phyloP scores from a whole-genome alignment of 2,888 invertebrate species.

The Limnephilus rhombicus region DNA sequence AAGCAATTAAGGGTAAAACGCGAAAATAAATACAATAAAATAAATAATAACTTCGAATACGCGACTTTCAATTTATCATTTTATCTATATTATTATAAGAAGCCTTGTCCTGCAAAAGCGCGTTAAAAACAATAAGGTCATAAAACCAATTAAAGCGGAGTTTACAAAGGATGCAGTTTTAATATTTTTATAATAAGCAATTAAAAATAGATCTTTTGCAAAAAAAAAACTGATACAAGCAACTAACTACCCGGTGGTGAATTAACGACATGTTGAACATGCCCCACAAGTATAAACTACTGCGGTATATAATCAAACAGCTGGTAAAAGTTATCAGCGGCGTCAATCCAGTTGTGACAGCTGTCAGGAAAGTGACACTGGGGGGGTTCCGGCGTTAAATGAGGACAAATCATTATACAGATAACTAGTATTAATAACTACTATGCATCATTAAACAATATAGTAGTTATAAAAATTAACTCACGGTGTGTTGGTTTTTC shows the following conservation, averaged over 20 bases:
- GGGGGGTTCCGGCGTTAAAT: background rate
- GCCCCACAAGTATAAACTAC: background rate
- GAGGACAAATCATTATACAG: background rate
- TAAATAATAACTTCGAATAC: background rate
- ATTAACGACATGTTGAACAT: background rate
- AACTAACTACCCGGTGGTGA: background rate
- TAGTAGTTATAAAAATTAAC: slow-evolving; percentile 2
- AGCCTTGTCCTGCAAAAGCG: background rate
- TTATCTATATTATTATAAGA: background rate
- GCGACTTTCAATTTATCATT: background rate
- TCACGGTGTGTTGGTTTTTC: slow-evolving; percentile 16
- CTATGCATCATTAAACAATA: background rate
- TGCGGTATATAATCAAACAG: background rate
- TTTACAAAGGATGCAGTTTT: background rate
- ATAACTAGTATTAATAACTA: background rate
- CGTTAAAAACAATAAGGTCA: background rate
- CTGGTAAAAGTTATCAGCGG: slow-evolving; percentile 22
- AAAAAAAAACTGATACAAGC: background rate
- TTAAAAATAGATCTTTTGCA: too few relatives aligned
- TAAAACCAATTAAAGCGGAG: background rate
- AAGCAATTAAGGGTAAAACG: background rate
- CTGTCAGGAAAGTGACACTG: slow-evolving; percentile 29
- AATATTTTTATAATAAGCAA: background rate
- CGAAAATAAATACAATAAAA: background rate
- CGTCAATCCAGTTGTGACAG: slow-evolving; percentile 43